Base-by-base conservation (phyloP, 2,888 invertebrate genomes). In the Villa cingulata region DNA sequence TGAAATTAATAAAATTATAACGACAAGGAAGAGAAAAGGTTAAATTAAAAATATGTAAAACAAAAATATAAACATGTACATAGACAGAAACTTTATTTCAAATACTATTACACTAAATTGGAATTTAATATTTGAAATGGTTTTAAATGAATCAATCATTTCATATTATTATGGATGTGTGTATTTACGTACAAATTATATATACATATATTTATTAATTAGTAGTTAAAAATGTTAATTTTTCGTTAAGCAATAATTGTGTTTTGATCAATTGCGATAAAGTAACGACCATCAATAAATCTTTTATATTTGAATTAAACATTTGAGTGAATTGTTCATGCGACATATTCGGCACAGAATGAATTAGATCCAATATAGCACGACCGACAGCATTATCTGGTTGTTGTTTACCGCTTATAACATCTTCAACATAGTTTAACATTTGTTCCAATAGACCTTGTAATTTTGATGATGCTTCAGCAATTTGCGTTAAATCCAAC, bases 261-360 rank as follows among this genome's bases (percentile, higher is more conserved):
- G 96, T 94, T 72, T 94, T 91, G 61, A 94, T 90, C 51, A 98
- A 75, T 63, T 96, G 95, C 15, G 96, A 89, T 51, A 98, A 75
- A 40, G 96, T 95, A 58, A 94, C 84, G 38, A 91, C 92, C 97
- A 98, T 97, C 59, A 97, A 75, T 58, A 97, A 77, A 74, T 97
- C 97, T 72, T 97, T 95, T 66, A 96, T 87, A 62, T 91, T 90
- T 57, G 91, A 85, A 65, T 95, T 95, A 66, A 97, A 85, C 82
- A 96, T 90, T 58, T 87, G 83, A 37, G 91, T 89, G 69, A 96
- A 91, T 63, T 91, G 85, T 62, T 91, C 89, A 46, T 80, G 76
- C 20, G 81, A 81, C 77, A 97, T 90, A 64, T 87, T 86, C 41
- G 95, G 94, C 53, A 95, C 88, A 16, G 87, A 84, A 70, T 88